Evolutionary conservation across 2,888 invertebrate genomes (phyloP), one percentile per base, ranked within the genome.

Genomic region (Polymixis lichenea): DNA sequence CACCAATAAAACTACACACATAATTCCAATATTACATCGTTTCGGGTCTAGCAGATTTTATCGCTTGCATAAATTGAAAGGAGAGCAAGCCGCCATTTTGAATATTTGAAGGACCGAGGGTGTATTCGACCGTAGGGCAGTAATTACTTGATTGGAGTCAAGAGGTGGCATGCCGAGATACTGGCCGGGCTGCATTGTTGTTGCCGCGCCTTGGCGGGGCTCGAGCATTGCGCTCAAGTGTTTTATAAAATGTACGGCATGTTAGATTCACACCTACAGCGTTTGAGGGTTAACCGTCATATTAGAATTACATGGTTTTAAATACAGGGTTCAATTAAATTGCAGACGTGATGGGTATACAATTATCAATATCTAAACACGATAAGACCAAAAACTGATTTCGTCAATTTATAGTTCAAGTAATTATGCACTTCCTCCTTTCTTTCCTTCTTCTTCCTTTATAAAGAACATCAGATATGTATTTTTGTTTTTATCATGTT

Each of bases 61-160:
- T 95, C 93, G 87, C 82, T 86, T 89, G 92, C 91, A 93, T 93
- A 93, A 94, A 94, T 94, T 93, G 91, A 89, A 88, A 84, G 83
- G 85, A 90, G 89, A 90, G 88, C 86, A 88, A 82, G 89, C 95
- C 88, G 95, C 96, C 96, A 96, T 96, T 94, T 96, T 96, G 96
- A 95, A 96, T 95, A 95, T 94, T 92, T 93, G 86, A 91, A 93
- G 92, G 91, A 89, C 91, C 86, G 92, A 91, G 95, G 95, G 93
- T 93, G 93, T 94, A 92, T 92, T 94, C 93, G 95, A 93, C 95
- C 94, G 95, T 94, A 92, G 95, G 95, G 95, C 95, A 95, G 96
- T 96, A 96, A 96, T 96, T 95, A 94, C 94, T 96, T 96, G 96
- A 96, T 96, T 96, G 95, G 89, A 96, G 96, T 96, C 95, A 94